These are phyloP conservation scores for Oophaga sylvatica DNA, from an alignment of 2,797 vertebrate genomes.

Conservation along the genomic window DNA sequence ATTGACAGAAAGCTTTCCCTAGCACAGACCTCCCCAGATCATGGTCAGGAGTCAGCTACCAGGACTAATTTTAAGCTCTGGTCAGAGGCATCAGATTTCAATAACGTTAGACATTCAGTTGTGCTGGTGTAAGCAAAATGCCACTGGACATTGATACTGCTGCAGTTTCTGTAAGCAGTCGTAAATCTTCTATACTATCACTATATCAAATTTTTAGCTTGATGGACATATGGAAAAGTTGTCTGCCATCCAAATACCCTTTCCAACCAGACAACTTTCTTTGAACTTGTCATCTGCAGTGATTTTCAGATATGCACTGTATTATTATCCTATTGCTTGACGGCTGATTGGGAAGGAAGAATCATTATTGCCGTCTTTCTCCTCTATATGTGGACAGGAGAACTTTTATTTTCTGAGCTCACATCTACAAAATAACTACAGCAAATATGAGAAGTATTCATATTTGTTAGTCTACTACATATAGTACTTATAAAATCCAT, in stretches of 20 bases:
- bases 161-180: background rate
- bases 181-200: conserved; percentile 33
- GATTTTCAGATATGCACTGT: background rate
- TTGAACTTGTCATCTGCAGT: conserved; percentile 8
- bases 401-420: background rate
- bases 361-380: background rate
- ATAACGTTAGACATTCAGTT: conserved; percentile 55
- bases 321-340: conserved; percentile 12
- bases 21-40: conserved; percentile 8
- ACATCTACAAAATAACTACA: background rate
- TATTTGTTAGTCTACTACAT: background rate
- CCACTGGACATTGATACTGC: conserved; percentile 28
- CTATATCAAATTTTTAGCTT: conserved; percentile 23
- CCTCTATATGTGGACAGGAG: background rate
- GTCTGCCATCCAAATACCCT: conserved; percentile 14
- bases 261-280: conserved; percentile 30
- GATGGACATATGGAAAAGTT: conserved; percentile 24
- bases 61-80: conserved; percentile 39
- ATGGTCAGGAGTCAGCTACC: conserved; percentile 17
- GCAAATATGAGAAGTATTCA: background rate
- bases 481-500: background rate
- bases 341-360: background rate
- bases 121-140: conserved; percentile 22
- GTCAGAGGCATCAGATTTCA: conserved; percentile 50
- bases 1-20: conserved; percentile 22